Evolutionary conservation across 2,888 invertebrate genomes (phyloP), one percentile per base, ranked within the genome.

Genomic region (Chironomus riparius): DNA sequence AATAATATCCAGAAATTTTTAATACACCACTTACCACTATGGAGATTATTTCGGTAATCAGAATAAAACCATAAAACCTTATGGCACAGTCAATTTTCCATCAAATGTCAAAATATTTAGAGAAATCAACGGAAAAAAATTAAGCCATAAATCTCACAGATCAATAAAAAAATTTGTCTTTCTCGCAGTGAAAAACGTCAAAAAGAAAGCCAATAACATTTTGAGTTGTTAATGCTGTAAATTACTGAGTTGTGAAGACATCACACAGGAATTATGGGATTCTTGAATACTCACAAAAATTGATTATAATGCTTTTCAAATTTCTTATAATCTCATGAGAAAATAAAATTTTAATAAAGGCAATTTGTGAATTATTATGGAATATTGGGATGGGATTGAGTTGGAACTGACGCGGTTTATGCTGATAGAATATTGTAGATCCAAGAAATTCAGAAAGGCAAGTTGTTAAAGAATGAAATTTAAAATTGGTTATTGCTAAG

Each of bases 111-210:
- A 74, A 18, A 18, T 68, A 68, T 68, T 68, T 68, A 28, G 47
- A 18, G 13, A 15, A 13, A 38, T 22, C 18, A 28, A 47, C 47
- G 28, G n/a, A 61, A 74, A 65, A 74, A 65, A 74, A 74, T 74
- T 38, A 38, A 68, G 47, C 48, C 74, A 68, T 74, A 74, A 74
- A 74, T 72, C 72, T 72, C 72, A 72, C 72, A 50, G 47, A 24
- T 72, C 72, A 72, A 72, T 72, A 72, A 72, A 71, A 71, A 65
- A 24, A 2, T 65, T 21, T 65, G 13, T 18, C 22, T 56, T n/a
- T 56, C 22, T 65, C 21, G 65, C 21, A 21, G 18, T 5, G 21
- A 22, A 5, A 56, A 18, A 56, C n/a, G 5, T 18, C 56, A 56
- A 56, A n/a, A 6, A 56, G 18, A 56, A 18, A 56, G 56, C 56